Evolutionary conservation across 1,140 invertebrate genomes (phyloP), one percentile per base, ranked within the genome.

Genomic region (Meloidogyne exigua): DNA sequence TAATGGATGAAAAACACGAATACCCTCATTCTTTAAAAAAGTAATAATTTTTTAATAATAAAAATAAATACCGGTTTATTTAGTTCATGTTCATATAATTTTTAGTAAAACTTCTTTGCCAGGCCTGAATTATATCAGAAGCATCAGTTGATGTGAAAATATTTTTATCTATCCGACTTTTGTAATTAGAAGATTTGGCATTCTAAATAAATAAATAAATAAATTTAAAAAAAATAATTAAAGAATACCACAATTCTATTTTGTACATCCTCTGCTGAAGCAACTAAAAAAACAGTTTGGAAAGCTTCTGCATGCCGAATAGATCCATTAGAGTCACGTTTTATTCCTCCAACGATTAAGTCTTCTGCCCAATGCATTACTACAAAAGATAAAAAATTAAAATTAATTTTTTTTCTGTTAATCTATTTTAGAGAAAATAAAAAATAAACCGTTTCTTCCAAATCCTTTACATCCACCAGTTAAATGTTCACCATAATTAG

Each of bases 331-430:
- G 39, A 75, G 62, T 83, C 49, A 0, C 77, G 67, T 68, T 79
- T 68, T 18, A 82, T 68, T n/a, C 81, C 96, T 32, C 96, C 96
- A 76, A 98, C 92, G 68, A 99, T 92, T 66, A 99, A 89, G 88
- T 97, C 94, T 88, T 98, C 95, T 7, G 94, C 93, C 96, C 95
- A 98, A 88, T 96, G 94, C 95, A 98, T 98, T 88, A 94, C 96
- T 57, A 7, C 2, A n/a, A 57, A 9, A 39, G 9, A n/a, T n/a
- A 7, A 32, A 32, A n/a, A 2, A n/a, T 57, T n/a, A 57, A 57
- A 21, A 57, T 57, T 57, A 57, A 57, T 7, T n/a, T n/a, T n/a
- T n/a, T n/a, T n/a, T n/a, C n/a, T n/a, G 10, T 39, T 39, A 9
- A 39, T 4, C 36, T 10, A 39, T n/a, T n/a, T n/a, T n/a, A n/a